Evolutionary conservation across 1,140 invertebrate species (phyloP).

Genomic region (Microplitis demolitor): DNA sequence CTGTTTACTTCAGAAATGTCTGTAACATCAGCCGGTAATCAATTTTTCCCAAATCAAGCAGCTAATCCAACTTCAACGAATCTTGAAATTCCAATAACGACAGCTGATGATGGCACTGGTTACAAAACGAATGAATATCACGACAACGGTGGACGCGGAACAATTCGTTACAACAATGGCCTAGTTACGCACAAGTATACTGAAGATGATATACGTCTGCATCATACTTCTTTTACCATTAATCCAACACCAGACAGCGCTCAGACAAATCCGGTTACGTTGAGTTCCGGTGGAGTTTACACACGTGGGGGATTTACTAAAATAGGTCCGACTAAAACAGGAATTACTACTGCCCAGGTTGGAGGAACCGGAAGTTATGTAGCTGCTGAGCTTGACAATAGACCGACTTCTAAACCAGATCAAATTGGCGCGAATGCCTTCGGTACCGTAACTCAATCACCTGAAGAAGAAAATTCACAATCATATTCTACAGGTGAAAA

Average conservation of each 20-base stretch:
- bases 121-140: conserved; percentile 48
- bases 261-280: conserved; percentile 19
- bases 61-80: neutral
- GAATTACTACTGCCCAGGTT: conserved; percentile 52
- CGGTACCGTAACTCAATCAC: conserved; percentile 13
- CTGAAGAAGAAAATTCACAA: neutral
- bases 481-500: neutral
- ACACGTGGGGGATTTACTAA: conserved; percentile 51
- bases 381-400: conserved; percentile 33
- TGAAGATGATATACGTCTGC: conserved; percentile 38
- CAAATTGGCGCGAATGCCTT: conserved; percentile 43
- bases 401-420: conserved; percentile 39
- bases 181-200: conserved; percentile 42
- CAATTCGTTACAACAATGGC: conserved; percentile 45
- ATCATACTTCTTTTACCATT: conserved; percentile 28
- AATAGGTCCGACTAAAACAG: conserved; percentile 54
- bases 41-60: conserved; percentile 16
- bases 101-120: conserved; percentile 1
- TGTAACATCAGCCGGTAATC: neutral
- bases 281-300: conserved; percentile 10
- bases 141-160: conserved; percentile 46
- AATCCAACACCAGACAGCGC: conserved; percentile 28
- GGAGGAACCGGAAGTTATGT: conserved; percentile 54
- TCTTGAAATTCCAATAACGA: neutral
- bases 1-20: conserved; percentile 6